Conservation (phyloP, 1,140 invertebrate genomes). For the Bradynema listronoti region DNA sequence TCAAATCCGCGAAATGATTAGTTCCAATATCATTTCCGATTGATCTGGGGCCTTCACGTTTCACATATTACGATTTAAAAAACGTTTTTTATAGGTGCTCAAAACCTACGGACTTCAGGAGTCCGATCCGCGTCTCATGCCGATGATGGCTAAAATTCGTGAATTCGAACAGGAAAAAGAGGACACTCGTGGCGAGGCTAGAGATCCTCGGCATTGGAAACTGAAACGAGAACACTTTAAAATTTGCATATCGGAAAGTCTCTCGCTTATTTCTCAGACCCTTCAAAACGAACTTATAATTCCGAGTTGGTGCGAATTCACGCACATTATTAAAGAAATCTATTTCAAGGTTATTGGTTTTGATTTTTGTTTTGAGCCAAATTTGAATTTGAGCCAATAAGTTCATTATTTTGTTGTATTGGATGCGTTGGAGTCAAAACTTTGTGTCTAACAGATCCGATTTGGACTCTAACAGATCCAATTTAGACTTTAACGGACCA, state of each 20-base stretch:
- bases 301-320: constrained; percentile 16
- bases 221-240: constrained; percentile 43
- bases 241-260: constrained; percentile 42
- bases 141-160: constrained; percentile 41
- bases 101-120: constrained; percentile 46
- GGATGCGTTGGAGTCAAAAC: too few relatives aligned
- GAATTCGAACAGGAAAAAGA: constrained; percentile 28
- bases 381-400: too few relatives aligned
- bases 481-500: too few relatives aligned
- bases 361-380: too few relatives aligned
- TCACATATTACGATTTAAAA: background rate
- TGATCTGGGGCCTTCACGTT: background rate
- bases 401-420: too few relatives aligned
- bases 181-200: constrained; percentile 15
- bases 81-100: constrained; percentile 12
- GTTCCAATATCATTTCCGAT: background rate
- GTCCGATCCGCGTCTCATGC: constrained; percentile 32
- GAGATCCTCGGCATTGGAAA: constrained; percentile 49
- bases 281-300: constrained; percentile 2
- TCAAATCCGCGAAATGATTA: background rate
- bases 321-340: background rate
- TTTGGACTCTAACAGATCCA: too few relatives aligned
- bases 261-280: constrained; percentile 18
- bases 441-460: too few relatives aligned
- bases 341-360: too few relatives aligned